Conservation (phyloP, 2,888 invertebrate species). For the Halocaridina rubra region DNA sequence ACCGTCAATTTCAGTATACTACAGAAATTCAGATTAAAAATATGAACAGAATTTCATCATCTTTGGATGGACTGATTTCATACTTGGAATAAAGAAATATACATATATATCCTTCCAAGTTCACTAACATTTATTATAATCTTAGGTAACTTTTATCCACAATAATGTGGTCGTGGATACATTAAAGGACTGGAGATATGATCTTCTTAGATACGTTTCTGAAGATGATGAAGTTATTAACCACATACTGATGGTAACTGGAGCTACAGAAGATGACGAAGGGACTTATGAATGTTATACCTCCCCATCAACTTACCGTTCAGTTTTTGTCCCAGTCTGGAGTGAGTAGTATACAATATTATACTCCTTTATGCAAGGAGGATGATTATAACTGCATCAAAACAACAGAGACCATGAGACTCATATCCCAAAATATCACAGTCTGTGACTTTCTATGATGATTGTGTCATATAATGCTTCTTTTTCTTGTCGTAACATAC, state of each 20-base stretch:
- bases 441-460: too few species aligned
- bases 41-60: too few species aligned
- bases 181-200: constrained; percentile 20
- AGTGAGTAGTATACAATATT: constrained; percentile 21
- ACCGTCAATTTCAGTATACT: too few species aligned
- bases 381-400: too few species aligned
- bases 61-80: too few species aligned
- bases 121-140: too few species aligned
- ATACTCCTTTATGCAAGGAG: too few species aligned
- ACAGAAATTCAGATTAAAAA: too few species aligned
- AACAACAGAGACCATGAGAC: too few species aligned
- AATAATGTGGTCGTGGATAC: constrained; percentile 19
- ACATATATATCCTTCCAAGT: too few species aligned
- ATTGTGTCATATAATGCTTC: background rate
- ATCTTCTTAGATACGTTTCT: background rate
- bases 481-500: background rate
- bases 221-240: background rate
- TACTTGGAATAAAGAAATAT: too few species aligned
- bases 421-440: too few species aligned
- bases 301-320: background rate
- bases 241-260: constrained; percentile 40
- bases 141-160: constrained; percentile 37
- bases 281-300: constrained; percentile 53
- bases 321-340: constrained; percentile 37
- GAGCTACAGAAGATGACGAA: constrained; percentile 24